Conservation (phyloP, 2,113 vertebrate species). For the Amblyornis subalaris region DNA sequence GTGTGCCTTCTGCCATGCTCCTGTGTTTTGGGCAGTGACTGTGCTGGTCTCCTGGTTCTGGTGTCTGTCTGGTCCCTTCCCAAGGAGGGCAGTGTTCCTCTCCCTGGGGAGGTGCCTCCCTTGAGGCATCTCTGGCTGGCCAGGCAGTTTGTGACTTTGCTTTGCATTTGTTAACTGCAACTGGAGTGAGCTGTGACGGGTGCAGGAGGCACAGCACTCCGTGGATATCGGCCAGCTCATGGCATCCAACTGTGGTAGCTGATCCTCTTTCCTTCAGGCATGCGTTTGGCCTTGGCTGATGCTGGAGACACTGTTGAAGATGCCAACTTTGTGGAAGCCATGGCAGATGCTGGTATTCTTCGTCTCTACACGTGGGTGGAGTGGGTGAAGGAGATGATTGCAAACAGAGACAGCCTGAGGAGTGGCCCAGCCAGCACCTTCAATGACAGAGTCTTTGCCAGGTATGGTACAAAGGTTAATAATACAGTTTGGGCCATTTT, state of each 20-base stretch:
- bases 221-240: fast-evolving
- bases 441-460: conserved; percentile 93
- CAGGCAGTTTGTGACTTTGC: neutral
- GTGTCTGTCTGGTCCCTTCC: neutral
- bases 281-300: conserved; percentile 95
- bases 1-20: fast-evolving
- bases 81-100: neutral
- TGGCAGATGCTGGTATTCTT: conserved; percentile 96
- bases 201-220: neutral
- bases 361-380: conserved; percentile 96
- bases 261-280: conserved; percentile 71
- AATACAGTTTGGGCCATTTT: neutral
- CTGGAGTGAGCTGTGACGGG: neutral
- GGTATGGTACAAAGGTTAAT: conserved; percentile 67
- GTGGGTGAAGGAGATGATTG: conserved; percentile 97
- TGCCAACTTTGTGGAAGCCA: conserved; percentile 95
- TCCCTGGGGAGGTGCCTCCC: neutral
- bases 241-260: neutral
- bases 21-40: neutral
- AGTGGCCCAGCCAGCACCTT: conserved; percentile 84
- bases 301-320: conserved; percentile 97
- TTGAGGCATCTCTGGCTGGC: neutral
- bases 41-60: neutral
- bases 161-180: neutral
- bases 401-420: conserved; percentile 87